These are phyloP conservation scores for Nephrotoma flavescens DNA, from an alignment of 2,888 invertebrate genomes.

Conservation along the genomic window DNA sequence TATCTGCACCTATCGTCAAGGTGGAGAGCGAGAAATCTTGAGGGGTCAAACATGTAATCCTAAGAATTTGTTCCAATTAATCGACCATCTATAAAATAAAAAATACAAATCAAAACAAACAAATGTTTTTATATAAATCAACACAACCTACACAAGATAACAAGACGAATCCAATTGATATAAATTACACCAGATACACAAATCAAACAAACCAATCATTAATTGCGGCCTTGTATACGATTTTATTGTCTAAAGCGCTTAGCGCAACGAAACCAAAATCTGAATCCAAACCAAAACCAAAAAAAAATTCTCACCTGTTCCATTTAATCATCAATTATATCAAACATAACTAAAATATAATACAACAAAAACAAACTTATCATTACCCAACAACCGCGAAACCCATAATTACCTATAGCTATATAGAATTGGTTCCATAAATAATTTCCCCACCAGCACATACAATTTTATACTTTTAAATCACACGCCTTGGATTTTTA, in stretches of 20 bases:
- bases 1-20: no score
- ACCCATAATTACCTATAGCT: background rate
- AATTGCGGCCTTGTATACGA: background rate
- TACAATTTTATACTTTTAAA: background rate
- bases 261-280: background rate
- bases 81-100: no score
- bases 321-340: background rate
- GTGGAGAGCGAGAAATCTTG: no score
- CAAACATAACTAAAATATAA: background rate
- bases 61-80: no score
- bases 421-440: background rate
- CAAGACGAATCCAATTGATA: background rate
- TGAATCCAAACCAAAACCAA: background rate
- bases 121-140: no score
- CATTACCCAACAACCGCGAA: background rate
- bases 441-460: background rate
- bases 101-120: no score
- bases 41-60: no score
- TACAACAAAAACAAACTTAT: background rate
- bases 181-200: background rate
- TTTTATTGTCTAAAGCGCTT: background rate
- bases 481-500: background rate
- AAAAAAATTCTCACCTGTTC: background rate
- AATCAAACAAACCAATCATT: background rate
- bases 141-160: background rate